phyloP scores from a whole-genome alignment of 2,797 vertebrate species.

The Telmatherina bonti region DNA sequence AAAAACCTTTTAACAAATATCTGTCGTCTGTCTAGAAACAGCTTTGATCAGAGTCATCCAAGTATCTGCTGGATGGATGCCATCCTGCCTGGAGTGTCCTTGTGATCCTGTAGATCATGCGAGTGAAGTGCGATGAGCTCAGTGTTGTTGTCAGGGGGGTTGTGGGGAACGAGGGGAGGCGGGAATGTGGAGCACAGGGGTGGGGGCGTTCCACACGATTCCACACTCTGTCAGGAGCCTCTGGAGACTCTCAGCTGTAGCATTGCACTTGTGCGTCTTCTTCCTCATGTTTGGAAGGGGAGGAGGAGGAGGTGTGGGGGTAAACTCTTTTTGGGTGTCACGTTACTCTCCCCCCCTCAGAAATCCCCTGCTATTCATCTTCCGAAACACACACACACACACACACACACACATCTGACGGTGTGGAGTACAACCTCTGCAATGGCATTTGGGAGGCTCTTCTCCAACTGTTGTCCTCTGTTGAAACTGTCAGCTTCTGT shows the following conservation, averaged over 20 bases:
- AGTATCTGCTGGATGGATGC: constrained; percentile 33
- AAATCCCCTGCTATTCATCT: constrained; percentile 70
- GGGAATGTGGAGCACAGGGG: constrained; percentile 21
- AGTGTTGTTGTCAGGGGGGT: constrained; percentile 65
- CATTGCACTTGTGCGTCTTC: constrained; percentile 62
- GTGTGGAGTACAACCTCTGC: constrained; percentile 60
- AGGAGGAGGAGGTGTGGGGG: constrained; percentile 8
- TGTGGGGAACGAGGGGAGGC: constrained; percentile 7
- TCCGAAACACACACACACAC: constrained; percentile 40
- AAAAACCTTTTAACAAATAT: constrained; percentile 9
- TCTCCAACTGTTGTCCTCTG: constrained; percentile 76
- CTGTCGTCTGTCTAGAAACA: constrained; percentile 7
- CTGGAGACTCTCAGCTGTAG: constrained; percentile 77
- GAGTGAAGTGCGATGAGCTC: constrained; percentile 58
- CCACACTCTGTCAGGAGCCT: constrained; percentile 62
- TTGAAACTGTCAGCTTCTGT: constrained; percentile 62
- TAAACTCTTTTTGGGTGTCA: constrained; percentile 60
- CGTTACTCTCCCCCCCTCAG: constrained; percentile 55
- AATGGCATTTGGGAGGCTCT: constrained; percentile 73
- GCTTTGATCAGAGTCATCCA: constrained; percentile 4
- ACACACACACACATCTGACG: constrained; percentile 53
- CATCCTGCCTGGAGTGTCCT: constrained; percentile 20
- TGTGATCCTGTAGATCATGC: constrained; percentile 55
- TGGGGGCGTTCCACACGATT: constrained; percentile 55
- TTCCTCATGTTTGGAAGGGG: constrained; percentile 55